Percentiles rank a stretch among this genome's conserved stretches.
Evolutionary conservation across 2,888 invertebrate species (phyloP).

Genomic region (Baccha elongata): DNA sequence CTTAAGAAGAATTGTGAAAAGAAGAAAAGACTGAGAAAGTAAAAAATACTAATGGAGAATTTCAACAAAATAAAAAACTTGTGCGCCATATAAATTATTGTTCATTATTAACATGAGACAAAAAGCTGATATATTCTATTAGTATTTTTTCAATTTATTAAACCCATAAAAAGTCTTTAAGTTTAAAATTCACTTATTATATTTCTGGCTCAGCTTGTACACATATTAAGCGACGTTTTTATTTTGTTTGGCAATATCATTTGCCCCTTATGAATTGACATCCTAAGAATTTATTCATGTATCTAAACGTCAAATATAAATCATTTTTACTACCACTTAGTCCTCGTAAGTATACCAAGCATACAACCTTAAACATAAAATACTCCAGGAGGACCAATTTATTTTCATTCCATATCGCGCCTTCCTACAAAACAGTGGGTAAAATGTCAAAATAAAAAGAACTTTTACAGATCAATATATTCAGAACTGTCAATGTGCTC

Average conservation of each 20-base stretch:
- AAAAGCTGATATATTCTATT: too few species aligned
- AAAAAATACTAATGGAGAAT: too few species aligned
- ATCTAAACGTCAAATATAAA: conserved; percentile 54
- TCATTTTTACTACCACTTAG: conserved; percentile 55
- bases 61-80: too few species aligned
- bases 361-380: conserved; percentile 37
- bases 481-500: conserved; percentile 15
- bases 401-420: conserved; percentile 44
- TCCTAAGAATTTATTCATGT: conserved; percentile 40
- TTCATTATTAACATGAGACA: too few species aligned
- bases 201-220: too few species aligned
- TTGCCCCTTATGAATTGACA: conserved; percentile 36
- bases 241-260: neutral
- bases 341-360: conserved; percentile 41
- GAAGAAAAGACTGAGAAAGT: too few species aligned
- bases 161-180: too few species aligned
- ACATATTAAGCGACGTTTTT: too few species aligned
- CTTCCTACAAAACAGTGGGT: conserved; percentile 1
- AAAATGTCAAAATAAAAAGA: conserved; percentile 7
- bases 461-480: conserved; percentile 30
- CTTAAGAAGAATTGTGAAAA: too few species aligned
- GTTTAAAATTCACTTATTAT: too few species aligned
- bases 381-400: conserved; percentile 53
- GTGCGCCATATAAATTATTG: too few species aligned
- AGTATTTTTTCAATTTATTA: too few species aligned